A percentile compares a stretch with the other conserved stretches of the same genome.
These are phyloP conservation scores for Nemoura dubitans DNA, from an alignment of 2,888 invertebrate species.

Conservation along the genomic window DNA sequence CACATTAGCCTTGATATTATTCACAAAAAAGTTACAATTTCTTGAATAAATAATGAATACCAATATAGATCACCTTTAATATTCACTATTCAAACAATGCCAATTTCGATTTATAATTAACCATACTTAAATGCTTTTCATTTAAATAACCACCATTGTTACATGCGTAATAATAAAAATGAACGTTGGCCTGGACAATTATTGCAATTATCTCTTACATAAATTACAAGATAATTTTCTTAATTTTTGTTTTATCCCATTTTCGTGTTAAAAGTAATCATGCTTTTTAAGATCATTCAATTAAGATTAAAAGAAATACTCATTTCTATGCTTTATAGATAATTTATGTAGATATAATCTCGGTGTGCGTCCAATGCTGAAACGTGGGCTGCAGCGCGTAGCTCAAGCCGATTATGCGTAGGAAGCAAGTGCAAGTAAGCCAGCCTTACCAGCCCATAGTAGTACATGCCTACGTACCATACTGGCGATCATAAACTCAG, in stretches of 20 bases:
- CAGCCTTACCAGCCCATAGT: neutral
- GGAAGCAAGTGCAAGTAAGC: no score
- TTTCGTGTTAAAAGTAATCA: conserved; percentile 13
- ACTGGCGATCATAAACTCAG: neutral
- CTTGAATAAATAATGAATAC: neutral
- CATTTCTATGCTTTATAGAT: neutral
- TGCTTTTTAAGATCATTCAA: conserved; percentile 17
- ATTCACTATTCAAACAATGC: neutral
- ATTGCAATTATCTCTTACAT: conserved; percentile 14
- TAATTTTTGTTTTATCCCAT: conserved; percentile 17
- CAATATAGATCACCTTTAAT: neutral
- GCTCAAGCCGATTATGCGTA: no score
- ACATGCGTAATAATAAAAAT: neutral
- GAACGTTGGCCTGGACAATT: neutral
- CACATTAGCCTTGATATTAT: neutral
- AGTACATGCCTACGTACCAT: no score
- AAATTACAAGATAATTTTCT: neutral
- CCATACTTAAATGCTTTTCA: neutral
- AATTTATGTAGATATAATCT: conserved; percentile 24
- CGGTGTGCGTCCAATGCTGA: neutral
- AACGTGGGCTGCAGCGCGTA: neutral
- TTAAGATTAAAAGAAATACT: neutral
- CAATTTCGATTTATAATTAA: neutral
- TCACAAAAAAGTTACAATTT: neutral
- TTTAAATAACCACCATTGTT: neutral